A percentile compares a stretch with the other conserved stretches of the same genome.
Evolutionary conservation across 2,888 invertebrate species (phyloP).

Genomic region (Alsophila aescularia): DNA sequence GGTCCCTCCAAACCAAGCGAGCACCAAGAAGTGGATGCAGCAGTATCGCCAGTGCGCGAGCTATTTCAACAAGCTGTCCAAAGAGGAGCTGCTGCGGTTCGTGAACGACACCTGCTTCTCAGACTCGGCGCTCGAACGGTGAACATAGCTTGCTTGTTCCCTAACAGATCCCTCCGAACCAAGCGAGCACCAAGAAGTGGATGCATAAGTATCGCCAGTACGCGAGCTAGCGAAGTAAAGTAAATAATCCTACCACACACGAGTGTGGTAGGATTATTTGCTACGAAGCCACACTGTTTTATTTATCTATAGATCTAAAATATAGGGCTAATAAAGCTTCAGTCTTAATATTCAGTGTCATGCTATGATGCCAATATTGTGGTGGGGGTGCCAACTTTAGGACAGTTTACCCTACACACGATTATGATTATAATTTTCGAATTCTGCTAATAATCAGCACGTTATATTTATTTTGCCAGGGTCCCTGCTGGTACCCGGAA

Average conservation of each 20-base stretch:
- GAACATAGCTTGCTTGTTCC: not conserved
- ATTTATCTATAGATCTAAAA: too few species aligned
- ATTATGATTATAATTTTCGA: too few species aligned
- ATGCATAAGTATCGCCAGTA: slow-evolving; percentile 82
- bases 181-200: slow-evolving; percentile 73
- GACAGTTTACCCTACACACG: too few species aligned
- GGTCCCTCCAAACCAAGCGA: slow-evolving; percentile 51
- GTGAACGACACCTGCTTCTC: slow-evolving; percentile 70
- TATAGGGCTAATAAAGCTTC: too few species aligned
- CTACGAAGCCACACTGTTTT: too few species aligned
- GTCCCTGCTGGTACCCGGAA: slow-evolving; percentile 70
- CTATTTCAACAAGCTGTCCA: slow-evolving; percentile 77
- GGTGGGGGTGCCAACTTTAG: too few species aligned
- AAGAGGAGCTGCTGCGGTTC: slow-evolving; percentile 67
- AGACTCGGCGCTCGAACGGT: slow-evolving; percentile 64
- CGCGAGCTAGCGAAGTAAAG: too few species aligned
- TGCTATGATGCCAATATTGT: too few species aligned
- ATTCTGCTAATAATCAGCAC: not conserved
- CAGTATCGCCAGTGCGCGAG: slow-evolving; percentile 79
- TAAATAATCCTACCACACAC: too few species aligned
- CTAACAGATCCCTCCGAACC: slow-evolving; percentile 47
- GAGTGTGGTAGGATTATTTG: too few species aligned
- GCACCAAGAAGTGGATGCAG: slow-evolving; percentile 81
- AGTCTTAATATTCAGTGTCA: too few species aligned
- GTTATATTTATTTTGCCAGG: slow-evolving; percentile 43